These are phyloP conservation scores for Colistium nudipinnis DNA, from an alignment of 2,113 vertebrate species.

Conservation along the genomic window DNA sequence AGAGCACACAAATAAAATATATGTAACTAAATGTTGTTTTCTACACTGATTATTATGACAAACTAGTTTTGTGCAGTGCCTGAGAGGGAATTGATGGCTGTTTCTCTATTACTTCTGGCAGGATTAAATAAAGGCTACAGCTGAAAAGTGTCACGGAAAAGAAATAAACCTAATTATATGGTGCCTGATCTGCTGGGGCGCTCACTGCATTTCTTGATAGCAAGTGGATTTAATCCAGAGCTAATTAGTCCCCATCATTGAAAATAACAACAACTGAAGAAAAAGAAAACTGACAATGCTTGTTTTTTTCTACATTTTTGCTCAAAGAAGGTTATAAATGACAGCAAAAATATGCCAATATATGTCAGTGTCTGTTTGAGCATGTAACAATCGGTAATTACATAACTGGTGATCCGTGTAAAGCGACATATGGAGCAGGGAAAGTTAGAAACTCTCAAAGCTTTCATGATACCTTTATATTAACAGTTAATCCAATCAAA, in stretches of 20 bases:
- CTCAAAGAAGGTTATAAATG: neutral
- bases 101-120: neutral
- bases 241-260: constrained; percentile 29
- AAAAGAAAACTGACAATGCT: constrained; percentile 6
- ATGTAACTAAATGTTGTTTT: neutral
- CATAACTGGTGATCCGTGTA: neutral
- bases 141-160: neutral
- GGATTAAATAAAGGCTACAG: constrained; percentile 24
- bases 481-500: too few species aligned
- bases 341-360: neutral
- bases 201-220: neutral
- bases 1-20: neutral
- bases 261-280: constrained; percentile 10
- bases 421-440: neutral
- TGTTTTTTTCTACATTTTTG: neutral
- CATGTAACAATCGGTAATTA: neutral
- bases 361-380: neutral
- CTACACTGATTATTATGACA: neutral
- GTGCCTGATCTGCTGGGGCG: constrained; percentile 17
- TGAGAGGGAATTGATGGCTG: neutral
- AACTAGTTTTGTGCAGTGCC: neutral
- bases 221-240: constrained; percentile 14
- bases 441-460: neutral
- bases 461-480: too few species aligned
- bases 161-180: constrained; percentile 41